These are phyloP conservation scores for Tetraneura akinire DNA, from an alignment of 1,140 invertebrate genomes.

Conservation along the genomic window DNA sequence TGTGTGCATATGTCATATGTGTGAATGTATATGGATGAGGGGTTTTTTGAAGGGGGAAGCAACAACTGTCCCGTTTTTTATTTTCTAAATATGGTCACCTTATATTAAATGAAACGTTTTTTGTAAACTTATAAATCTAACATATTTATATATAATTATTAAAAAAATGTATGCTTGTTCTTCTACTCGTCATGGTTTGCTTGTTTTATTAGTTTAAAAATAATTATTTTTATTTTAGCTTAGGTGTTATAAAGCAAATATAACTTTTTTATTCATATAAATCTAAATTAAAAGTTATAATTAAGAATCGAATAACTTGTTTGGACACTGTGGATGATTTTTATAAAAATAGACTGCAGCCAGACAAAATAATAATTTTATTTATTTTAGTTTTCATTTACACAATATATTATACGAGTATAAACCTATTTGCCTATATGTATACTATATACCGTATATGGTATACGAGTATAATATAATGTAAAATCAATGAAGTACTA, in stretches of 20 bases:
- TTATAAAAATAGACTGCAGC: slow-evolving; percentile 27
- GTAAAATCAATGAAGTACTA: background rate
- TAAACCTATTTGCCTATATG: background rate
- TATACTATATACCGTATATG: background rate
- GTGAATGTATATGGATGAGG: no score
- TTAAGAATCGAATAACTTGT: slow-evolving; percentile 12
- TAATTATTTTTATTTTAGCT: slow-evolving; percentile 13
- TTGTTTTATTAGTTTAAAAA: background rate
- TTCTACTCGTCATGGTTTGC: no score
- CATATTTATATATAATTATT: no score
- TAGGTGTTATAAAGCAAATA: slow-evolving; percentile 7
- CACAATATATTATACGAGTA: background rate
- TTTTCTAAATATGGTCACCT: no score
- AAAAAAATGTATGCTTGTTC: no score
- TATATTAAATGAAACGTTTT: no score
- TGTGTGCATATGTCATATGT: no score
- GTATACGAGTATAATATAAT: background rate
- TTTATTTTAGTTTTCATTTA: slow-evolving; percentile 7
- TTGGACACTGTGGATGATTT: slow-evolving; percentile 25
- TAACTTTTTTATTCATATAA: background rate
- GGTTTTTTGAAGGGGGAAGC: no score
- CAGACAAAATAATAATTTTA: slow-evolving; percentile 21
- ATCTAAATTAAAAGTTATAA: slow-evolving; percentile 3
- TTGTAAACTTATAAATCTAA: no score
- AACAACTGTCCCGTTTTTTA: no score